Evolutionary conservation across 2,113 vertebrate species (phyloP).

Genomic region (Gila orcuttii): DNA sequence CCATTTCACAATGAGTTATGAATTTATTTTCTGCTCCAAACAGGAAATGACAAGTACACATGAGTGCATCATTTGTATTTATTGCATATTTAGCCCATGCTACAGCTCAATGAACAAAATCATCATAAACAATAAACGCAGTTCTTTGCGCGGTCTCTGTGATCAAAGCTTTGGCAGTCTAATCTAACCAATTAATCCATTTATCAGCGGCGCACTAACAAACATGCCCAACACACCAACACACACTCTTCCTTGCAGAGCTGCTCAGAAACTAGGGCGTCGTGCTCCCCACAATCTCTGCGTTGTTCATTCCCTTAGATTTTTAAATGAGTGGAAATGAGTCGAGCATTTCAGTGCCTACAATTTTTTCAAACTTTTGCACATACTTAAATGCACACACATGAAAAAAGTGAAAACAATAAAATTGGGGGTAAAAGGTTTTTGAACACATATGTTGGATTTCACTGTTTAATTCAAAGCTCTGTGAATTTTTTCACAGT

Average conservation of each 20-base stretch:
- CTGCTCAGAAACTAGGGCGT: conserved; percentile 55
- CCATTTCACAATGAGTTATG: background rate
- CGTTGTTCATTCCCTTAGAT: conserved; percentile 53
- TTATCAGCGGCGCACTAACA: conserved; percentile 56
- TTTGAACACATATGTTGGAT: conserved; percentile 59
- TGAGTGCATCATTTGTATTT: conserved; percentile 38
- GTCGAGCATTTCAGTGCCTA: conserved; percentile 39
- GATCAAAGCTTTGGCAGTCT: conserved; percentile 60
- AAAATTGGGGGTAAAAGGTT: conserved; percentile 60
- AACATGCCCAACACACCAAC: conserved; percentile 53
- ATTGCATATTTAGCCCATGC: conserved; percentile 37
- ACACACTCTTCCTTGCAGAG: conserved; percentile 36
- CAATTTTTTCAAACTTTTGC: conserved; percentile 38
- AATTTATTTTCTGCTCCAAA: conserved; percentile 35
- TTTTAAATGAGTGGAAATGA: conserved; percentile 54
- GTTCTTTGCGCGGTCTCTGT: conserved; percentile 47
- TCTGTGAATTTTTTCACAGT: conserved; percentile 41
- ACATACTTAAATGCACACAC: conserved; percentile 34
- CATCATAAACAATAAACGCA: conserved; percentile 55
- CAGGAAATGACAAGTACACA: conserved; percentile 40
- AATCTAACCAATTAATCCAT: conserved; percentile 63
- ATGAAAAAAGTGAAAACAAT: background rate
- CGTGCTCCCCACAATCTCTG: conserved; percentile 52
- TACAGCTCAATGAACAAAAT: conserved; percentile 55
- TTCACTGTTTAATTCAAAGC: conserved; percentile 63